phyloP scores from a whole-genome alignment of 2,113 vertebrate genomes.

The Bostrychus sinensis region DNA sequence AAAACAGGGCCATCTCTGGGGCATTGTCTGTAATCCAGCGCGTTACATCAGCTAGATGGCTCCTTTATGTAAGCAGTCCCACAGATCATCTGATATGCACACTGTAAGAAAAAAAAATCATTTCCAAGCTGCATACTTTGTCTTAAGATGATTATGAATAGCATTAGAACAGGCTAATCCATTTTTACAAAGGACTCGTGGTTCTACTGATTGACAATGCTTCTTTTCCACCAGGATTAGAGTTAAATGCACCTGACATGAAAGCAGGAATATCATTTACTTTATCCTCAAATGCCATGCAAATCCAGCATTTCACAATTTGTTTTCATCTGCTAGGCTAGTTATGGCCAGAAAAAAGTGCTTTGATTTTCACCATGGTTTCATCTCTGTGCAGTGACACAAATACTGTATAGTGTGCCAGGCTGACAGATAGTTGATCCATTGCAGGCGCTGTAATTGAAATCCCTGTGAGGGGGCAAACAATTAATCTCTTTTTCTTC shows the following conservation, averaged over 20 bases:
- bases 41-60: slow-evolving; percentile 50
- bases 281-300: slow-evolving; percentile 41
- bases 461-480: slow-evolving; percentile 55
- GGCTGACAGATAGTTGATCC: slow-evolving; percentile 65
- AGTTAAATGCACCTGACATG: slow-evolving; percentile 46
- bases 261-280: slow-evolving; percentile 41
- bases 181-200: slow-evolving; percentile 43
- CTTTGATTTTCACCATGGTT: slow-evolving; percentile 40
- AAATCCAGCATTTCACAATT: slow-evolving; percentile 33
- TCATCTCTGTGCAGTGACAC: slow-evolving; percentile 52
- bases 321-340: slow-evolving; percentile 37
- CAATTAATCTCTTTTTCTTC: slow-evolving; percentile 65
- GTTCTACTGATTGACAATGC: slow-evolving; percentile 42
- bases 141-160: slow-evolving; percentile 46
- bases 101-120: slow-evolving; percentile 33
- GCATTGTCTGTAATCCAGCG: slow-evolving; percentile 63
- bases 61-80: slow-evolving; percentile 53
- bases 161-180: slow-evolving; percentile 49
- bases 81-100: slow-evolving; percentile 49
- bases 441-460: slow-evolving; percentile 68
- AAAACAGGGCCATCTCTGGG: slow-evolving; percentile 65
- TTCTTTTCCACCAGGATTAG: slow-evolving; percentile 44
- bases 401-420: slow-evolving; percentile 43
- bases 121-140: slow-evolving; percentile 39
- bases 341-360: slow-evolving; percentile 24